phyloP scores from a whole-genome alignment of 2,888 invertebrate genomes.

The Arrhopalites spinosus region DNA sequence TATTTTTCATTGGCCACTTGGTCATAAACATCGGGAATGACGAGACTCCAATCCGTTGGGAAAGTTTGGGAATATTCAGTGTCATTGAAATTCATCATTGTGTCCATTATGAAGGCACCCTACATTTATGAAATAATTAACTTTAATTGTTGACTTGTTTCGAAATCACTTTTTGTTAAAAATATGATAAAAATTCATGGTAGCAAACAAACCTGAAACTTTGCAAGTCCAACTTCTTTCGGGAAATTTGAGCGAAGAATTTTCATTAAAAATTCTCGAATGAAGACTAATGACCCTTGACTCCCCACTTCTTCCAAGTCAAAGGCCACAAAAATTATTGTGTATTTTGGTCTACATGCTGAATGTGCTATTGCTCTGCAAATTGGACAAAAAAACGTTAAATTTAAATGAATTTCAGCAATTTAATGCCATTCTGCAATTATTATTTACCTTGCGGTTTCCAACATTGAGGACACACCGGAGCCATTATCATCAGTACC shows the following conservation, averaged over 20 bases:
- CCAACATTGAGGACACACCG: slow-evolving; percentile 58
- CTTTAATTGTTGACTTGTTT: background rate
- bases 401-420: background rate
- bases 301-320: slow-evolving; percentile 59
- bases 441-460: slow-evolving; percentile 57
- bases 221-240: slow-evolving; percentile 40
- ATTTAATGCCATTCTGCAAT: slow-evolving; percentile 53
- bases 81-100: slow-evolving; percentile 58
- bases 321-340: slow-evolving; percentile 59
- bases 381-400: background rate
- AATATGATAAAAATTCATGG: background rate
- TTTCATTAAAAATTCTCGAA: slow-evolving; percentile 57
- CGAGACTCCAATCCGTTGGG: slow-evolving; percentile 56
- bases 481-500: slow-evolving; percentile 59
- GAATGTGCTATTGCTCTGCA: background rate
- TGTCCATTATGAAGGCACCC: slow-evolving; percentile 59
- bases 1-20: slow-evolving; percentile 51
- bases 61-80: slow-evolving; percentile 57
- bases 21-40: slow-evolving; percentile 53
- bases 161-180: background rate
- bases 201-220: slow-evolving; percentile 48
- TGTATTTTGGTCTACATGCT: slow-evolving; percentile 52
- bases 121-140: slow-evolving; percentile 34
- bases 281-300: slow-evolving; percentile 58
- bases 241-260: slow-evolving; percentile 47